A percentile compares a stretch with the other conserved stretches of the same genome.
phyloP scores from a whole-genome alignment of 2,888 invertebrate species.

The Ophion slaviceki region DNA sequence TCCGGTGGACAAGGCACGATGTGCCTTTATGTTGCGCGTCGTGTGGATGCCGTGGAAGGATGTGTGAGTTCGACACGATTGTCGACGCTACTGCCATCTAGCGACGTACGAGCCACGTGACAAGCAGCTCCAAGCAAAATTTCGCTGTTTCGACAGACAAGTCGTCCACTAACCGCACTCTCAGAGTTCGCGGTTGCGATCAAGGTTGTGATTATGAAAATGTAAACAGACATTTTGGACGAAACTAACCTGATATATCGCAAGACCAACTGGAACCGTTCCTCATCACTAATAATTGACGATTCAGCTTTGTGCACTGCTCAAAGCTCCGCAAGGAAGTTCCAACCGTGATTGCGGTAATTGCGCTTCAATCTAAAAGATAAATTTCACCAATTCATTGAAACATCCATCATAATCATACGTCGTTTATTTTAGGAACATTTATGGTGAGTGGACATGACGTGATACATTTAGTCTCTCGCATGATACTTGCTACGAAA shows the following conservation, averaged over 20 bases:
- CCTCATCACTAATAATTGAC: neutral
- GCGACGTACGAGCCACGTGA: too few relatives aligned
- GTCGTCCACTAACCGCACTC: too few relatives aligned
- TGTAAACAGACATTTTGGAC: neutral
- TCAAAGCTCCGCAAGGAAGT: neutral
- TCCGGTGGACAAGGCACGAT: too few relatives aligned
- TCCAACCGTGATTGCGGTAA: neutral
- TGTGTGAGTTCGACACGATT: too few relatives aligned
- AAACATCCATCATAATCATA: neutral
- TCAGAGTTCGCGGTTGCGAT: too few relatives aligned
- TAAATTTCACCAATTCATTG: neutral
- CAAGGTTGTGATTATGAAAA: neutral
- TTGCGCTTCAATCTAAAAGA: neutral
- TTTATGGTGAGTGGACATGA: slow-evolving; percentile 6
- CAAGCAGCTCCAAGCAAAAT: too few relatives aligned
- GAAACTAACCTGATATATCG: neutral
- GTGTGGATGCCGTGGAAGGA: too few relatives aligned
- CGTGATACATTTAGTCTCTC: neutral
- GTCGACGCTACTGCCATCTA: too few relatives aligned
- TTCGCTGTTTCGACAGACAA: too few relatives aligned
- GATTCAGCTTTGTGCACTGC: neutral
- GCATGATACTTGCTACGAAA: neutral
- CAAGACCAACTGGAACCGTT: neutral
- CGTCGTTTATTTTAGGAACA: slow-evolving; percentile 8
- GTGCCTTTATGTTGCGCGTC: too few relatives aligned